Base-by-base conservation (phyloP, 2,888 invertebrate genomes). In the Mesochorus sp. region DNA sequence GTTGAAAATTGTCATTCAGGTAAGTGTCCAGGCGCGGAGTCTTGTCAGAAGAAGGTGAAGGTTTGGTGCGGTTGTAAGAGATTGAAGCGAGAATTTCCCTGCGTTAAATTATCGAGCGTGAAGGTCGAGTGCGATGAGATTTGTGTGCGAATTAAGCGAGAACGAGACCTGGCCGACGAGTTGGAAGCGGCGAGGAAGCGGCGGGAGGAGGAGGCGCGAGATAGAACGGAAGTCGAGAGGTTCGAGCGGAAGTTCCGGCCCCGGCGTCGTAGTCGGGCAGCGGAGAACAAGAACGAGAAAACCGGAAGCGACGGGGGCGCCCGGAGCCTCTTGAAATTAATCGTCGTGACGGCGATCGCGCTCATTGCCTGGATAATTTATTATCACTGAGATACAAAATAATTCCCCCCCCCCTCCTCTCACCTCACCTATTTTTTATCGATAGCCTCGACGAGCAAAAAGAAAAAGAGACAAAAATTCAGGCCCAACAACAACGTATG, bases 1-100 rank as follows among this genome's bases (percentile, higher is more conserved):
- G 92, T 93, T 34, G 92, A 94, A 4, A 92, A 92, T 44, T 97
- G 97, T 84, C 97, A 97, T 87, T 91, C 94, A 0, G 96, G 96
- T 0, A 85, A 89, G 0, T 97, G 97, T 87, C 93, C 93, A 0
- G 93, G 93, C 79, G 91, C 93, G 3, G 94, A 95, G 77, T 88
- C 91, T 0, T 98, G 98, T 88, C 94, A 93, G 70, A 96, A 96
- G 87, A 97, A 96, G 89, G 94, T 97, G 0, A 96, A 95, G 89
- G 91, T 97, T 0, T 92, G 93, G 72, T 98, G 98, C 85, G 91
- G 92, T 31, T 98, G 98, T 89, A 95, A 95, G 82, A 93, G 95
- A 74, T 91, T 96, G 4, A 97, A 95, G 89, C 94, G 84, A 95
- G 97, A 84, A 92, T 95, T 78, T 92, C 93, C 84, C 0, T 91